Evolutionary conservation across 2,113 vertebrate species (phyloP), one percentile per base, ranked within the genome.

Genomic region (Willisornis vidua): DNA sequence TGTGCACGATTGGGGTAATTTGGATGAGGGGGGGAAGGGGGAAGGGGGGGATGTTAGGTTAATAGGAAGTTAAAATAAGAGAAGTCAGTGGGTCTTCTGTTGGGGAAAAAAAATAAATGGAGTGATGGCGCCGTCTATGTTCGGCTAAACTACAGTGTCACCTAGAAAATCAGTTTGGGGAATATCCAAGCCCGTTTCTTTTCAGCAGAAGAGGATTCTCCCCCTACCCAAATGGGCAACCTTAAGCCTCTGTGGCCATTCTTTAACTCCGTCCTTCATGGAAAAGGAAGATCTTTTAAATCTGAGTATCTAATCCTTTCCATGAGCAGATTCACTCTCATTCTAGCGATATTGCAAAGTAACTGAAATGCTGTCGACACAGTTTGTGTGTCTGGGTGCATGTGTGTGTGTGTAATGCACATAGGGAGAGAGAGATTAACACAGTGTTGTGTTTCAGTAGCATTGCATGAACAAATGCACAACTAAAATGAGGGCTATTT

Each of bases 61-160:
- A 97, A 97, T 97, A 96, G 95, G 96, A 98, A 98, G 98, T 98
- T 98, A 97, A 97, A 97, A 96, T 95, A 96, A 97, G 96, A 97
- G 93, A 94, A 98, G 96, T 97, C 97, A 93, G 88, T 96, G 95
- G 91, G 93, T 98, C 96, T 98, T 96, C 91, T 85, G 59, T 20
- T 93, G 95, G 94, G 94, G 54, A 19, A 89, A 90, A 94, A 94
- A 97, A 85, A 97, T 97, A 95, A 91, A 98, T 98, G 98, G 98
- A 98, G 98, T 98, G 98, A 98, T 98, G 98, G 98, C 98, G 98
- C 98, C 98, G 98, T 98, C 98, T 98, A 97, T 97, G 98, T 98
- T 98, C 96, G 74, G 95, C 94, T 97, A 89, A 97, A 98, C 98
- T 97, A 96, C 96, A 97, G 96, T 97, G 97, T 98, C 98, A 97